A percentile compares a stretch with the other conserved stretches of the same genome.
Conservation (phyloP, 2,113 vertebrate genomes). For the Oreochromis spilurus region DNA sequence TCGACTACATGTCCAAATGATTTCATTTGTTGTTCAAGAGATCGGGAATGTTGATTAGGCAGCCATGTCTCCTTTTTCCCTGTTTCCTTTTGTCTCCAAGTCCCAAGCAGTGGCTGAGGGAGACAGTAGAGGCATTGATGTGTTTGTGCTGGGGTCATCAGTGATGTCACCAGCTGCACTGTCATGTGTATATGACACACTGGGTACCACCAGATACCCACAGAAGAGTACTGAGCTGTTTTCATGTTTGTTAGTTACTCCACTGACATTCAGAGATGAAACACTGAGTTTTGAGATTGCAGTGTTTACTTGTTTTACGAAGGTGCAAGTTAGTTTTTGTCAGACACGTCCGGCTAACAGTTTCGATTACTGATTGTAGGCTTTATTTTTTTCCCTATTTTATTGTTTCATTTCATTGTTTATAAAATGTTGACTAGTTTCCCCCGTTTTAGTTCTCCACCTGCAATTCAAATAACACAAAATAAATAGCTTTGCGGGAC, state of each 20-base stretch:
- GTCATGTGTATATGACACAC: slow-evolving; percentile 65
- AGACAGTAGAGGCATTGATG: slow-evolving; percentile 69
- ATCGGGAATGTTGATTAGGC: slow-evolving; percentile 36
- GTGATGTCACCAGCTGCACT: slow-evolving; percentile 73
- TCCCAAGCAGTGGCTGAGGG: slow-evolving; percentile 40
- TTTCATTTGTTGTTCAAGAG: slow-evolving; percentile 18
- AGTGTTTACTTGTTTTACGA: not conserved
- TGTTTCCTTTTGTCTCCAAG: slow-evolving; percentile 55
- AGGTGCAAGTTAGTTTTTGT: not conserved
- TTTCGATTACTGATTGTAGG: not conserved
- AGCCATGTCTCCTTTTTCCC: slow-evolving; percentile 32
- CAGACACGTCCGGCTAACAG: not conserved
- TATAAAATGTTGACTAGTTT: not conserved
- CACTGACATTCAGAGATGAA: not conserved
- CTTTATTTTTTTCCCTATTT: not conserved
- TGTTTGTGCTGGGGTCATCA: slow-evolving; percentile 51
- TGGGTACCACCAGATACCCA: slow-evolving; percentile 50
- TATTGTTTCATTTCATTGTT: not conserved
- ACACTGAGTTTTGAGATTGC: not conserved
- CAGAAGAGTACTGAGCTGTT: slow-evolving; percentile 10
- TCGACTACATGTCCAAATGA: not conserved
- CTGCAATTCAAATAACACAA: too few relatives aligned
- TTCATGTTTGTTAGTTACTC: slow-evolving; percentile 27
- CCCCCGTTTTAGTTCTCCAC: accelerated
- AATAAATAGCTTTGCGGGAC: not conserved